Base-by-base conservation (phyloP, 2,888 invertebrate species). In the Caenorhabditis sulstoni region DNA sequence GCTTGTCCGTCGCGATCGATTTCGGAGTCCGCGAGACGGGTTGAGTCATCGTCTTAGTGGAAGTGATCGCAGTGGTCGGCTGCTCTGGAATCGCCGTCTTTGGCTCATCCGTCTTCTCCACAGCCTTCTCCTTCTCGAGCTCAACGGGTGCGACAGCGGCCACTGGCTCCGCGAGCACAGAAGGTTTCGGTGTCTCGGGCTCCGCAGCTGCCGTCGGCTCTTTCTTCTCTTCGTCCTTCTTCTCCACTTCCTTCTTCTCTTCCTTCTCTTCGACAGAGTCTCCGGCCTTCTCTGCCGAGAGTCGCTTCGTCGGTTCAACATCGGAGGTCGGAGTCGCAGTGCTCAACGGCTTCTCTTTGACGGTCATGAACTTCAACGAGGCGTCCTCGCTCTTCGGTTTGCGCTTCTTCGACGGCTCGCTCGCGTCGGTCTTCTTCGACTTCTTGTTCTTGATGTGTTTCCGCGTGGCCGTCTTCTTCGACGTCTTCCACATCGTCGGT, bases 401-500 rank as follows among this genome's bases (percentile, higher is more conserved):
- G 47, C 62, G 55, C 20, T 71, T 64, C 53, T 53, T 53, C 35
- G 22, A n/a, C 35, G 18, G 2, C 14, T 59, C 44, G 23, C 37
- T 58, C 49, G 14, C 16, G 16, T 55, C 20, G 39, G 47, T 52
- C 39, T 53, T 71, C 49, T 49, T 62, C 16, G 29, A 22, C 49
- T 62, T 73, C 4, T 35, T 73, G 35, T 49, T 29, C 29, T 55
- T n/a, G 39, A 49, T 52, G 18, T 53, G 50, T 16, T 35, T 52
- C 20, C 59, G 37, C 18, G 41, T 57, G 18, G 52, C 35, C 49
- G 37, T 61, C 45, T 57, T 67, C 23, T 58, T 58, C 22, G 53
- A 16, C 16, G 9, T 59, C 52, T 74, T 74, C 74, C 65, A 74
- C 45, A 59, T 16, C 39, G 58, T 65, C 35, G 58, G 59, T 20